Conservation (phyloP, 2,888 invertebrate species). For the Lithosia quadra region DNA sequence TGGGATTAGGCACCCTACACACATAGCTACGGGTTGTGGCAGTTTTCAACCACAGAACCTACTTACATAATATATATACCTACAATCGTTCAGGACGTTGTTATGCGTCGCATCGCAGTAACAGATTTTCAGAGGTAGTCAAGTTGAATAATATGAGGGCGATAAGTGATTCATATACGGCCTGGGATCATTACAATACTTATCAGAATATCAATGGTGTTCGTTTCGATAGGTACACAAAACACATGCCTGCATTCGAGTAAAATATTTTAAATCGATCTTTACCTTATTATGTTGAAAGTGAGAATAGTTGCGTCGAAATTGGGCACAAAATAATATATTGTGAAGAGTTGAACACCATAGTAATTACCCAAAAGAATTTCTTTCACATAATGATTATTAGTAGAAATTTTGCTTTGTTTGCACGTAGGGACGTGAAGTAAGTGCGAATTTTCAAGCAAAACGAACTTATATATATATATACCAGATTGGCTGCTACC, state of each 20-base stretch:
- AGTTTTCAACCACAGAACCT: neutral
- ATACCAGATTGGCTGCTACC: too few relatives aligned
- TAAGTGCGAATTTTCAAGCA: too few relatives aligned
- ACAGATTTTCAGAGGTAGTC: neutral
- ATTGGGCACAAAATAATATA: too few relatives aligned
- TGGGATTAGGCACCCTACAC: slow-evolving; percentile 10
- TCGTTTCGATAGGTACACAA: neutral
- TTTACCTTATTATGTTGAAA: too few relatives aligned
- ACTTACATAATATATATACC: too few relatives aligned
- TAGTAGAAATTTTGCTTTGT: neutral
- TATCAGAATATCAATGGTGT: neutral
- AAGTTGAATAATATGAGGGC: too few relatives aligned
- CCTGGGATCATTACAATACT: too few relatives aligned
- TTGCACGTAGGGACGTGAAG: neutral
- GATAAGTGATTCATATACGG: too few relatives aligned
- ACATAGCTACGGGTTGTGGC: neutral
- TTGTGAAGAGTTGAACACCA: too few relatives aligned
- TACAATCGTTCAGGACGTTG: neutral
- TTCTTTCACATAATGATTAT: neutral
- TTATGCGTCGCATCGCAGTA: neutral
- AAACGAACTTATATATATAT: too few relatives aligned
- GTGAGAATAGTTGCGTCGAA: too few relatives aligned
- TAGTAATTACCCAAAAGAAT: neutral
- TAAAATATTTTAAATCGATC: too few relatives aligned
- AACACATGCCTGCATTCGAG: neutral